phyloP scores from a whole-genome alignment of 2,888 invertebrate genomes.

The Melolontha melolontha region DNA sequence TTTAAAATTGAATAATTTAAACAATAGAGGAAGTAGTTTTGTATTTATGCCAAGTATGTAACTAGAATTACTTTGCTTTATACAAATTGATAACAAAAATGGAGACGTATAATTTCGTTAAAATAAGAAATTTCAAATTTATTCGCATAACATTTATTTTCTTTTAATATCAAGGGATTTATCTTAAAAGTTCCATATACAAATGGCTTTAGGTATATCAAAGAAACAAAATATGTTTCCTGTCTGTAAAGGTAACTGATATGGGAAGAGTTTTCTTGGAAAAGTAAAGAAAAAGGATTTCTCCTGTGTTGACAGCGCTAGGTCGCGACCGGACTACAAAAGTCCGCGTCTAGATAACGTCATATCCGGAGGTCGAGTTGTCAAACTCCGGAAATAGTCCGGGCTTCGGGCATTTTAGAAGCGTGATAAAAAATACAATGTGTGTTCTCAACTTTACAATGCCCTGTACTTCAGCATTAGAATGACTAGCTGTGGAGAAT shows the following conservation, averaged over 20 bases:
- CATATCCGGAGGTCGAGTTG: constrained; percentile 65
- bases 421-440: constrained; percentile 63
- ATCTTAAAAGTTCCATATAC: not conserved
- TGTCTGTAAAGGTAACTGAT: constrained; percentile 35
- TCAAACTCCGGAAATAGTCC: constrained; percentile 65
- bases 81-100: no score
- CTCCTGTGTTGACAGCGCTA: constrained; percentile 49
- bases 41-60: no score
- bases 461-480: constrained; percentile 42
- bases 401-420: constrained; percentile 60
- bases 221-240: constrained; percentile 37
- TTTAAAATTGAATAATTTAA: no score
- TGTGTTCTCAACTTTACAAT: constrained; percentile 50
- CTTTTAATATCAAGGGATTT: not conserved
- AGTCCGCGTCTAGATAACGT: constrained; percentile 62
- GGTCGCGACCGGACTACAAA: constrained; percentile 56
- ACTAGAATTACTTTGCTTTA: no score
- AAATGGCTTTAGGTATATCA: constrained; percentile 27
- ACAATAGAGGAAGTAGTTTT: no score
- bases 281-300: constrained; percentile 44
- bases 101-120: no score
- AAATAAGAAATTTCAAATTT: no score
- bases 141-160: not conserved
- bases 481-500: constrained; percentile 43
- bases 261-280: constrained; percentile 38